Conservation (phyloP, 2,113 vertebrate species). For the Rhadina sibilatrix region DNA sequence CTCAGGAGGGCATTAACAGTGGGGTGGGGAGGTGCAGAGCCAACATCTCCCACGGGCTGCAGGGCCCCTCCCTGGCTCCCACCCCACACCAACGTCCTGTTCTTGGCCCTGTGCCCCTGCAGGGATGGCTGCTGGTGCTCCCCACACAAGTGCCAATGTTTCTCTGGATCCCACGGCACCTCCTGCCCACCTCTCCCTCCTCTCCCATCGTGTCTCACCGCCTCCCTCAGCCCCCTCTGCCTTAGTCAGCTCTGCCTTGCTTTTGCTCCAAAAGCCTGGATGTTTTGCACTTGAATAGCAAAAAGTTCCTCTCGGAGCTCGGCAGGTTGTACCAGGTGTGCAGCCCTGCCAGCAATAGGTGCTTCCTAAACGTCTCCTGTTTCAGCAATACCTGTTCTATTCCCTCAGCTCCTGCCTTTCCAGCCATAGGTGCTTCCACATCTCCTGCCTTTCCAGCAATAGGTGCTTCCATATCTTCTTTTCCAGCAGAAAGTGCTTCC, state of each 20-base stretch:
- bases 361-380: neutral
- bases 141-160: slow-evolving; percentile 29
- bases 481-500: too few species aligned
- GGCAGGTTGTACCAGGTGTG: neutral
- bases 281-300: slow-evolving; percentile 12
- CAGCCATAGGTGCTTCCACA: too few species aligned
- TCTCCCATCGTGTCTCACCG: neutral
- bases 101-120: neutral
- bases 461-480: neutral
- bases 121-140: neutral
- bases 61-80: neutral
- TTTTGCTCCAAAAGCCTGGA: neutral
- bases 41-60: neutral
- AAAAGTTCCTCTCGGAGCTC: neutral
- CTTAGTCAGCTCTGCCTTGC: slow-evolving; percentile 39
- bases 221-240: slow-evolving; percentile 13
- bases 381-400: too few species aligned
- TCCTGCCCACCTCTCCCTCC: neutral
- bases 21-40: neutral
- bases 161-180: neutral
- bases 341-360: neutral
- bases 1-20: accelerated
- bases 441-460: neutral
- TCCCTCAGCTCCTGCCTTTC: too few species aligned
- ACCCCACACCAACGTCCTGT: accelerated